Evolutionary conservation across 2,113 vertebrate species (phyloP).

Genomic region (Brienomyrus brachyistius): DNA sequence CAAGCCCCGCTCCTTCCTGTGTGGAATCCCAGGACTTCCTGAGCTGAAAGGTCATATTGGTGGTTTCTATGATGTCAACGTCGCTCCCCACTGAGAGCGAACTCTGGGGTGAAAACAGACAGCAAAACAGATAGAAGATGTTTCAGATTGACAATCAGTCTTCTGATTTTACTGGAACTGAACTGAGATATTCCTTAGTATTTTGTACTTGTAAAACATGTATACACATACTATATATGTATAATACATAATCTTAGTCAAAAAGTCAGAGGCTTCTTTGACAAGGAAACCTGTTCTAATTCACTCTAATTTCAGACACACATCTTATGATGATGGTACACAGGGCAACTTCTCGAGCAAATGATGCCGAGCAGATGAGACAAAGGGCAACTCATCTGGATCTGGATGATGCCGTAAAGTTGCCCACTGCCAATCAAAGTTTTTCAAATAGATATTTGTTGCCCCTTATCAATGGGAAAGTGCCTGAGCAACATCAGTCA

Average conservation of each 20-base stretch:
- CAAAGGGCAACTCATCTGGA: too few species aligned
- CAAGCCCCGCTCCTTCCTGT: conserved; percentile 60
- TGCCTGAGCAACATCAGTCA: too few species aligned
- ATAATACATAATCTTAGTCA: background rate
- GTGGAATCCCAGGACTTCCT: conserved; percentile 64
- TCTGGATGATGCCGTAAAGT: too few species aligned
- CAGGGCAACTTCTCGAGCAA: background rate
- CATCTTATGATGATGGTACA: too few species aligned
- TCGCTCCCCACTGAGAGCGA: conserved; percentile 82
- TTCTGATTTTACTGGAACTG: background rate
- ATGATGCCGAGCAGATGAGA: background rate
- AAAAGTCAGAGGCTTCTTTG: background rate
- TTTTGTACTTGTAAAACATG: background rate
- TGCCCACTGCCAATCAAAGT: too few species aligned
- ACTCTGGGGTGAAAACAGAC: conserved; percentile 57
- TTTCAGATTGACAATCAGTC: background rate
- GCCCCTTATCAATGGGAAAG: too few species aligned
- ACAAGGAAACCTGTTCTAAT: background rate
- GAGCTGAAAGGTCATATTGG: conserved; percentile 54
- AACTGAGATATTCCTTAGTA: background rate
- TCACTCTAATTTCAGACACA: too few species aligned
- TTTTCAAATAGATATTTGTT: too few species aligned
- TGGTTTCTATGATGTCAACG: conserved; percentile 68
- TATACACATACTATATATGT: background rate
- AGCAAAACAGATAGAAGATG: background rate